These are phyloP conservation scores for Microctenopoma lineatum DNA, from an alignment of 2,797 vertebrate species.

Conservation along the genomic window DNA sequence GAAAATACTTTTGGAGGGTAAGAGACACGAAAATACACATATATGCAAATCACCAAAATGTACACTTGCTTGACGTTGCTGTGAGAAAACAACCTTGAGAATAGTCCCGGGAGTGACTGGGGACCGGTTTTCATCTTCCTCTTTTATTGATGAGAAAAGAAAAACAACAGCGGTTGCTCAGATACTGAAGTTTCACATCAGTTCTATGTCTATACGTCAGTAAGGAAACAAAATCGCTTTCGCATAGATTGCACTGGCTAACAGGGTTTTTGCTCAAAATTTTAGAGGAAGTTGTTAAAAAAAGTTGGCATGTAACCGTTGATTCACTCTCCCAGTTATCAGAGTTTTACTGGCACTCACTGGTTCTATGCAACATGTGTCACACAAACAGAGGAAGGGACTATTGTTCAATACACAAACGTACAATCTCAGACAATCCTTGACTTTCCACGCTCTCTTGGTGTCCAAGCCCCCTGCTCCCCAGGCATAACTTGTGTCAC, in stretches of 20 bases:
- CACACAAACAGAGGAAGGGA: constrained; percentile 39
- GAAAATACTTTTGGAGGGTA: constrained; percentile 88
- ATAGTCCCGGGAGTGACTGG: not conserved
- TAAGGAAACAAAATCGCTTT: constrained; percentile 38
- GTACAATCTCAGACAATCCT: constrained; percentile 10
- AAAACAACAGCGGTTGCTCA: constrained; percentile 11
- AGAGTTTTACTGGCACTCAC: constrained; percentile 52
- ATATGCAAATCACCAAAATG: not conserved
- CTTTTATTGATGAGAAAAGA: constrained; percentile 18
- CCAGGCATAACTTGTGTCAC: constrained; percentile 52
- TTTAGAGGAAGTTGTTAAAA: constrained; percentile 57
- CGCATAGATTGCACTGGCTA: not conserved
- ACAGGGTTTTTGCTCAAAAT: constrained; percentile 58
- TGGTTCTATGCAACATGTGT: constrained; percentile 1
- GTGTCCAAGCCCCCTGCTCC: not conserved
- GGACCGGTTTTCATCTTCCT: constrained; percentile 18
- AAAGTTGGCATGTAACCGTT: constrained; percentile 34
- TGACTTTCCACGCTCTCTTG: not conserved
- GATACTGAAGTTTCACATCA: constrained; percentile 55
- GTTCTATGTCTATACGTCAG: constrained; percentile 24
- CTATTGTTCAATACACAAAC: constrained; percentile 37
- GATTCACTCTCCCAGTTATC: constrained; percentile 43
- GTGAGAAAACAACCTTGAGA: constrained; percentile 1
- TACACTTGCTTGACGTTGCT: not conserved
- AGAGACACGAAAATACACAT: constrained; percentile 46